Base-by-base conservation (phyloP, 2,888 invertebrate species). In the Diloba caeruleocephala region DNA sequence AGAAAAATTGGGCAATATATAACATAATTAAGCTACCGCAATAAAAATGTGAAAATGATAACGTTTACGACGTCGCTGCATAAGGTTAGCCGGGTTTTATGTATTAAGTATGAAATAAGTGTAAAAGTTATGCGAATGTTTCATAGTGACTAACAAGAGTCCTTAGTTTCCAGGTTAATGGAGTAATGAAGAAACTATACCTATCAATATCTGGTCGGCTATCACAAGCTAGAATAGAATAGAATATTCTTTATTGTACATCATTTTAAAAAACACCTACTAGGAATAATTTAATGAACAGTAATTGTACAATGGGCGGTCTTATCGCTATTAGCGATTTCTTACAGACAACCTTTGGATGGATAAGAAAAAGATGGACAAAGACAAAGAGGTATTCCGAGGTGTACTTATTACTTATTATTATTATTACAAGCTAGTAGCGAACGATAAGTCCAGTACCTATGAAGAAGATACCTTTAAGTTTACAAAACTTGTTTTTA, bases 1-100 rank as follows among this genome's bases (percentile, higher is more conserved):
- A 46, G 49, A 72, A 65, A 65, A 69, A 69, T 59, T 61, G 28
- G 49, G 32, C 31, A 45, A 59, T 73, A 66, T 65, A 72, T 62
- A 57, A 59, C 43, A 50, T 69, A 62, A 71, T 72, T 68, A 55
- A 33, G 31, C 36, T 26, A 14, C 21, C 15, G 33, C 44, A 15
- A 53, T 70, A 70, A 70, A 21, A 70, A 45, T 55, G 52, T 15
- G 39, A 44, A 48, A 34, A 43, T 41, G 54, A 60, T 71, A 42
- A 64, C 64, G 57, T 72, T 63, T 60, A 62, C 41, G 53, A 71
- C 39, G 37, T 42, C 29, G 43, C 36, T 66, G 49, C 44, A 55
- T 41, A 12, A 31, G 21, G 12, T 9, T 21, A 19, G 29, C 21
- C n/a, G 26, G 32, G 28, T 42, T 51, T 58, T 50, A 66, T 56